phyloP scores from a whole-genome alignment of 2,797 vertebrate genomes.

The Chiroxiphia lanceolata region DNA sequence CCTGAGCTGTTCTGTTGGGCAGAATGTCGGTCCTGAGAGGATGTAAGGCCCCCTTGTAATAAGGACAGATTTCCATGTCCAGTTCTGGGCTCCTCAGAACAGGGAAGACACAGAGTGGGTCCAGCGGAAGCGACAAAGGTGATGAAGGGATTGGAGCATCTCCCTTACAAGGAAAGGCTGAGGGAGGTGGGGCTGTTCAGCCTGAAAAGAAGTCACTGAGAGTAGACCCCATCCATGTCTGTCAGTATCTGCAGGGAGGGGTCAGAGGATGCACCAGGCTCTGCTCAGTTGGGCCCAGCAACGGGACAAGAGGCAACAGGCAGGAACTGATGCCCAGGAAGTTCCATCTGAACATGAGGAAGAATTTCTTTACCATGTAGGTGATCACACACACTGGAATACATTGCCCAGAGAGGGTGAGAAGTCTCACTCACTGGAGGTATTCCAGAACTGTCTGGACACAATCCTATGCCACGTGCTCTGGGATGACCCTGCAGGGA shows the following conservation, averaged over 20 bases:
- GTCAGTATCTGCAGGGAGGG: neutral
- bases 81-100: neutral
- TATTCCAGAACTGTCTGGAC: neutral
- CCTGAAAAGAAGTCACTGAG: neutral
- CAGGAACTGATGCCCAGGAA: neutral
- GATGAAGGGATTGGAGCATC: neutral
- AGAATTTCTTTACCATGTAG: neutral
- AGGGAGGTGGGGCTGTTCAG: neutral
- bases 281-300: neutral
- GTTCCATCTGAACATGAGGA: neutral
- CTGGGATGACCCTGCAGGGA: neutral
- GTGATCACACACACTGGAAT: neutral
- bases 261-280: neutral
- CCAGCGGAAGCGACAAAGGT: too few relatives aligned
- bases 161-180: neutral
- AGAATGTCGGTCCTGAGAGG: neutral
- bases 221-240: neutral
- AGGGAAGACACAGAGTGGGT: neutral
- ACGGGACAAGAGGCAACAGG: neutral
- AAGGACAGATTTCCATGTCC: neutral
- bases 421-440: neutral
- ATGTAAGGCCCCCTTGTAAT: neutral
- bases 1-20: neutral
- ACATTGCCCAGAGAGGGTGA: neutral
- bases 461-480: neutral